Base-by-base conservation (phyloP, 2,113 vertebrate species). In the Lutjanus erythropterus region DNA sequence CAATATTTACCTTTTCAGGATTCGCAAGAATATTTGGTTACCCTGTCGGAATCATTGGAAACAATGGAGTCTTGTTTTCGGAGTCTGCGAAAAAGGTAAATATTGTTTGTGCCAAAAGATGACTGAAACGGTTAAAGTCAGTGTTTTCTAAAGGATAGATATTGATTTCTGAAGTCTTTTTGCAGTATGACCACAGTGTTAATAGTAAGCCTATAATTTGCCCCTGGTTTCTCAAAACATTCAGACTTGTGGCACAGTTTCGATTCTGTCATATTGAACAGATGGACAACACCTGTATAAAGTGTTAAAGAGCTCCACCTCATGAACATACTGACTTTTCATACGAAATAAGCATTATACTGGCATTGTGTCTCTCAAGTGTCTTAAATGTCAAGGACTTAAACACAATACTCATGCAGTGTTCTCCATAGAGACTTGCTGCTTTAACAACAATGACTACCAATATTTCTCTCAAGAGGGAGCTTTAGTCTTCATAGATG, bases 51-150 rank as follows among this genome's bases (percentile, higher is more conserved):
- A 97, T 99, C 84, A 96, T 99, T 91, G 98, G 97, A 83, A 99
- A 99, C 93, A 99, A 99, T 61, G 98, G 98, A 64, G 98, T 99
- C 85, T 94, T 99, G 72, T 99, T 99, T 92, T 99, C 98, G 81
- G 98, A 99, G 88, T 99, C 97, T 49, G 97, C 97, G 47, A 99
- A 98, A 93, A 99, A 99, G 96, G 97, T 95, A 95, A 88, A 56
- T 62, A 23, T 74, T 0, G 0, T 71, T 64, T 56, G 15, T 27
- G 21, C 12, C 11, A 3, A 16, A 11, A 21, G 9, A 53, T 15
- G 27, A 58, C 44, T 50, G 50, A 14, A 68, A 35, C 5, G 0
- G 14, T 60, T 4, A 19, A 53, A 46, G 19, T 1, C 15, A 44
- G 33, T 37, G 10, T 69, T 44, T 25, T 39, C 15, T n/a, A 25